Percentiles rank a stretch among this genome's conserved stretches.
phyloP scores from a whole-genome alignment of 2,113 vertebrate genomes.

The Trematomus loennbergii region DNA sequence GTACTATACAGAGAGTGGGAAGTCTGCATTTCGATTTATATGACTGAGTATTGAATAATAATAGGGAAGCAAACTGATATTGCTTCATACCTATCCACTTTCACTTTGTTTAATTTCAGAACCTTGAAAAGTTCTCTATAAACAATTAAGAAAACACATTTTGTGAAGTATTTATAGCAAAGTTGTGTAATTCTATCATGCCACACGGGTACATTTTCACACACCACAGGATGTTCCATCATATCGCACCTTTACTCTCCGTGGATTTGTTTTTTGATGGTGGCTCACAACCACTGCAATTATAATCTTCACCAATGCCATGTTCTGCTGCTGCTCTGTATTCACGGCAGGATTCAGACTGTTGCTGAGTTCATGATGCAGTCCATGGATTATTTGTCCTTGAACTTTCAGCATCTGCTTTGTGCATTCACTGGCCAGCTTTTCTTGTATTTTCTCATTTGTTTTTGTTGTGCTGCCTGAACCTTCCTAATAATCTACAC shows the following conservation, averaged over 20 bases:
- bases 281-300: not conserved
- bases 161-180: not conserved
- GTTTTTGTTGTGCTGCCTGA: constrained; percentile 22
- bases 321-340: constrained; percentile 52
- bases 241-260: not conserved
- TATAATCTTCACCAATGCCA: not conserved
- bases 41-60: constrained; percentile 15
- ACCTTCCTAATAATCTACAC: not conserved
- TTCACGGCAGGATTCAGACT: constrained; percentile 44
- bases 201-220: not conserved
- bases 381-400: constrained; percentile 41
- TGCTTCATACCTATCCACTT: not conserved
- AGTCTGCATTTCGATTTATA: constrained; percentile 38
- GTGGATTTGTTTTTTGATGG: not conserved
- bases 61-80: constrained; percentile 7
- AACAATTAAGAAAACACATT: not conserved
- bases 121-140: too few relatives aligned
- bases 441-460: constrained; percentile 3
- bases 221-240: not conserved
- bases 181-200: not conserved
- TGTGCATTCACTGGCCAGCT: constrained; percentile 1
- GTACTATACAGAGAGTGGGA: constrained; percentile 19
- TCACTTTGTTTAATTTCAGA: constrained; percentile 4
- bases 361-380: constrained; percentile 37
- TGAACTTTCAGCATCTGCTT: constrained; percentile 48